Conservation (phyloP, 2,113 vertebrate genomes). For the Cheirogaleus medius region DNA sequence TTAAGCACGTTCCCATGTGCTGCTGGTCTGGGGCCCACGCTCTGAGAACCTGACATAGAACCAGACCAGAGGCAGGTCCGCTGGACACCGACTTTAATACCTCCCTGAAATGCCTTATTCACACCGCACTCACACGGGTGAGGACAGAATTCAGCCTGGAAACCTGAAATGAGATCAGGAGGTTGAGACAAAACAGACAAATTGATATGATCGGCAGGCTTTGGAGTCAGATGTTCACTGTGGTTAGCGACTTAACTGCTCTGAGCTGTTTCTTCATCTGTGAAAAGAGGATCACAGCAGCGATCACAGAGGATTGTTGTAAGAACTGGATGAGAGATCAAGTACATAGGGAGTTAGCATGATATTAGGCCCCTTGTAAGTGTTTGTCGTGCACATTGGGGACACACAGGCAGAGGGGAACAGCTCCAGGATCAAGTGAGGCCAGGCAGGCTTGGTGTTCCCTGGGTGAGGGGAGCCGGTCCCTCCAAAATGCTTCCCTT, state of each 20-base stretch:
- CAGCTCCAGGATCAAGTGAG: not conserved
- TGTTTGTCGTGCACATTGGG: rapidly evolving
- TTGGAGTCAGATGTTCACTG: not conserved
- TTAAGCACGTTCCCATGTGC: not conserved
- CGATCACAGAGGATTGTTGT: rapidly evolving
- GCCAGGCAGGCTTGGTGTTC: not conserved
- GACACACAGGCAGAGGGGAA: too few species aligned
- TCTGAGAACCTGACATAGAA: not conserved
- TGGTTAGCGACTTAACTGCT: not conserved
- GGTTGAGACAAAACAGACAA: not conserved
- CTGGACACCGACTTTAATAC: not conserved
- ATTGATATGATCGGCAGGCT: not conserved
- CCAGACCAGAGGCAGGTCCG: not conserved
- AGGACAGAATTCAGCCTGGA: not conserved
- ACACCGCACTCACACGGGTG: rapidly evolving
- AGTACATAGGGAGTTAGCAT: not conserved
- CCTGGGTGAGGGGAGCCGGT: too few species aligned
- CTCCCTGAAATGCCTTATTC: too few species aligned
- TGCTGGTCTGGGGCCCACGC: not conserved
- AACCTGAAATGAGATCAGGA: not conserved
- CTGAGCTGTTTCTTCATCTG: not conserved
- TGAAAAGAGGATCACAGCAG: not conserved
- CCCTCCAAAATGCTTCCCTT: not conserved
- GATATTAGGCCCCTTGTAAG: not conserved
- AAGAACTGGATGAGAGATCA: not conserved